phyloP scores from a whole-genome alignment of 2,888 invertebrate genomes.

The Lymantria dispar region DNA sequence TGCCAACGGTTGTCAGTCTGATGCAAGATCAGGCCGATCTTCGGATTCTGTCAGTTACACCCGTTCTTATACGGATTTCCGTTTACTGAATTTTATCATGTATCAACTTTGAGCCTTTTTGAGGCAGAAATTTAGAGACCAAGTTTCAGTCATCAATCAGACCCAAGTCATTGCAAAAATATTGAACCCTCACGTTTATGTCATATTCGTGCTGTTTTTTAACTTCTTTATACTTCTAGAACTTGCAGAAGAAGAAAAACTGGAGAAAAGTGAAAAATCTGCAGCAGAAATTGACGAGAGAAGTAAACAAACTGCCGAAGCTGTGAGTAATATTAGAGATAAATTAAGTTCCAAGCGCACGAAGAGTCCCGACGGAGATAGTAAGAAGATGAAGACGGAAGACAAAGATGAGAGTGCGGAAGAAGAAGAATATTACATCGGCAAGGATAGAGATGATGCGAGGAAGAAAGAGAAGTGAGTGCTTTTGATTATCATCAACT shows the following conservation, averaged over 20 bases:
- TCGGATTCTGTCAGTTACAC: too few species aligned
- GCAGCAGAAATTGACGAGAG: constrained; percentile 45
- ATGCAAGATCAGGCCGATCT: too few species aligned
- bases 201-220: too few species aligned
- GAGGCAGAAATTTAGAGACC: too few species aligned
- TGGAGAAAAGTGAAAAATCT: constrained; percentile 35
- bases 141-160: too few species aligned
- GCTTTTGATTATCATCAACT: neutral
- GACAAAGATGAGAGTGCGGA: constrained; percentile 50
- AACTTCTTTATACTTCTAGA: constrained; percentile 41
- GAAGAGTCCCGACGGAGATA: constrained; percentile 43
- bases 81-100: too few species aligned
- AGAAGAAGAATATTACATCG: constrained; percentile 80
- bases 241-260: constrained; percentile 58
- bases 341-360: constrained; percentile 56
- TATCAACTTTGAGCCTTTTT: too few species aligned
- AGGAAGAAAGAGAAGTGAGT: constrained; percentile 82
- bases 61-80: too few species aligned
- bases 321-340: constrained; percentile 65
- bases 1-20: too few species aligned
- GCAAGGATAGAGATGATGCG: constrained; percentile 84
- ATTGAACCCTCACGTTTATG: too few species aligned
- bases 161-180: too few species aligned
- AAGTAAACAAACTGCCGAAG: constrained; percentile 52
- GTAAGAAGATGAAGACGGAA: constrained; percentile 41